Conservation (phyloP, 2,888 invertebrate genomes). For the Heliconius charithonia region DNA sequence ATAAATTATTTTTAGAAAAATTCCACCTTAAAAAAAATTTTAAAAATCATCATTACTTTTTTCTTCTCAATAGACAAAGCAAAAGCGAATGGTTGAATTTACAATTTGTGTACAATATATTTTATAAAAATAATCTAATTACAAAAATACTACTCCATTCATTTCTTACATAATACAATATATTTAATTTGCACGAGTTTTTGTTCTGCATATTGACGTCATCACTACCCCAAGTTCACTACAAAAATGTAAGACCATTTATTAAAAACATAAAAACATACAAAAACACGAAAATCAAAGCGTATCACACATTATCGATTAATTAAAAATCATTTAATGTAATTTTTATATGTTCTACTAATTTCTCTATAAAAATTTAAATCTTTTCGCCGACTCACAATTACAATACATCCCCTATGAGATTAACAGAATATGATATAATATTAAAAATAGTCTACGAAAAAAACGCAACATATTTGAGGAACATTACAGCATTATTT, state of each 20-base stretch:
- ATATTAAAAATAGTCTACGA: conserved; percentile 4
- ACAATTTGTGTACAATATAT: background rate
- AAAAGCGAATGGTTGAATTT: no score
- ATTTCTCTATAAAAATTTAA: background rate
- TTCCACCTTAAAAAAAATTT: no score
- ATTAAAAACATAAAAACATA: background rate
- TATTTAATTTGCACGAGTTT: conserved; percentile 26
- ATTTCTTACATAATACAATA: background rate
- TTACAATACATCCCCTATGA: background rate
- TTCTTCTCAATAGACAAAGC: background rate
- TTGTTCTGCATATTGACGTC: conserved; percentile 10
- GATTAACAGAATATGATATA: background rate
- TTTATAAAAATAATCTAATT: conserved; percentile 21
- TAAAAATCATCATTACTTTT: no score
- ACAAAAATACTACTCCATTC: conserved; percentile 2
- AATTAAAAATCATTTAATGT: conserved; percentile 7
- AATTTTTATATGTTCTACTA: background rate
- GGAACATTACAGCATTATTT: background rate
- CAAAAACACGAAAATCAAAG: conserved; percentile 1
- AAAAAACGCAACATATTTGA: background rate
- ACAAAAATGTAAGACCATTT: background rate
- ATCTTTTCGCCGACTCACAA: background rate
- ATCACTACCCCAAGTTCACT: conserved; percentile 6
- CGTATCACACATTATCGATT: background rate
- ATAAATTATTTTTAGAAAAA: no score